Base-by-base conservation (phyloP, 2,797 vertebrate genomes). In the Mus minutoides region DNA sequence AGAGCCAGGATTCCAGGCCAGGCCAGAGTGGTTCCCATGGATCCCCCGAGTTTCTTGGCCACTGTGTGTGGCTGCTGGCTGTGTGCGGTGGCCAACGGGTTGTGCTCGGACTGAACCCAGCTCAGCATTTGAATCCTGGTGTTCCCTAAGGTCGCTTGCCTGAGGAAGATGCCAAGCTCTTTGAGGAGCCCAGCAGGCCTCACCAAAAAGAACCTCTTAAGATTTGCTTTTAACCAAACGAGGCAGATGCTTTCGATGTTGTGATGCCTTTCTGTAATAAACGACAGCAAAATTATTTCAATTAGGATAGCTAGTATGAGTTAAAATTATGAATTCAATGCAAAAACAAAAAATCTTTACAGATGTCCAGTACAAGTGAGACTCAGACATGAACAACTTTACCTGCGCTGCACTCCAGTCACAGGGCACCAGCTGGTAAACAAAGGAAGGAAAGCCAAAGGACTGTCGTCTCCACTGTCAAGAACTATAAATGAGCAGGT, bases 181-280 rank as follows among this genome's bases (percentile, higher is more conserved):
- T 9, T 6, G 26, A 92, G 67, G 26, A 73, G 19, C 69, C 56
- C 2, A 86, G 58, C 92, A 96, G 78, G 17, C 9, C 37, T 87
- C 24, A 71, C 43, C 31, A 54, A 88, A 94, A 86, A 64, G 40
- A 95, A 82, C 73, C 40, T 88, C 71, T 85, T 43, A 21, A 52
- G 76, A 37, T 91, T 37, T 60, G 52, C 90, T 91, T 91, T 75
- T 86, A 85, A 54, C 22, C 37, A 93, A 73, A 64, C 1, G 75
- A 77, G 43, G 71, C 88, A 93, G 77, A 58, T 67, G 11, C 14
- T 54, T 77, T 77, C n/a, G 2, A 77, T 37, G 31, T 54, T 80
- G 78, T 73, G n/a, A 71, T 54, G n/a, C 71, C 43, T n/a, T 43
- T 88, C 62, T 88, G n/a, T 40, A 93, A 92, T 88, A 94, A 96